These are phyloP conservation scores for Myiozetetes cayanensis DNA, from an alignment of 2,113 vertebrate genomes.

Conservation along the genomic window DNA sequence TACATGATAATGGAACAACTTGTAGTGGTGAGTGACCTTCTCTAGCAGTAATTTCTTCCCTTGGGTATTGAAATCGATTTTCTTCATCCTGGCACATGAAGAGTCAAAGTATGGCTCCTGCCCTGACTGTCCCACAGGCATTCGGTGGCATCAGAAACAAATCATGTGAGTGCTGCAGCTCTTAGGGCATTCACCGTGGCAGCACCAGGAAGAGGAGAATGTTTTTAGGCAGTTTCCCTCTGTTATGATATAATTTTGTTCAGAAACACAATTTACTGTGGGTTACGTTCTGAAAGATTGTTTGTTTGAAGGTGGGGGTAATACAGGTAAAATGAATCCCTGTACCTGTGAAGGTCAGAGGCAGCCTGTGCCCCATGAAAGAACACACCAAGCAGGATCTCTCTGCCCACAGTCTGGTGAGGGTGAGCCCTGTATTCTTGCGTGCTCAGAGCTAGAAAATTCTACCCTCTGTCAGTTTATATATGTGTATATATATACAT, in stretches of 20 bases:
- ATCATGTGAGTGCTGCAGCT: background rate
- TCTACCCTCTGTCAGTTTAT: background rate
- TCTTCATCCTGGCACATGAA: slow-evolving; percentile 45
- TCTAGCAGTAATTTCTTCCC: slow-evolving; percentile 68
- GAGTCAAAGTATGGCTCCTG: slow-evolving; percentile 56
- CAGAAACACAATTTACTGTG: background rate
- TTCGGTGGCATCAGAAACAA: background rate
- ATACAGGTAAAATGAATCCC: too few relatives aligned
- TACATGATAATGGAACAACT: slow-evolving; percentile 1
- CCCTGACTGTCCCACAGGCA: slow-evolving; percentile 45
- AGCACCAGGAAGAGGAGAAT: background rate
- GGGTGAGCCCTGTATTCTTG: background rate
- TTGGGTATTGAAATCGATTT: slow-evolving; percentile 71
- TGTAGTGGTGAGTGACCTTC: slow-evolving; percentile 50
- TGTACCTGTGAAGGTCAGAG: background rate
- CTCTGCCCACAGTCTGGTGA: background rate
- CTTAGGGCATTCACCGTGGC: background rate
- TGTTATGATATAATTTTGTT: background rate
- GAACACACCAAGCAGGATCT: background rate
- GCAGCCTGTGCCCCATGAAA: background rate
- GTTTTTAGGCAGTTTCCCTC: background rate
- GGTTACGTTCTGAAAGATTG: background rate
- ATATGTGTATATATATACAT: accelerated
- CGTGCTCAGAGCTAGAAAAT: background rate
- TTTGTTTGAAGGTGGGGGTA: background rate